A percentile compares a stretch with the other conserved stretches of the same genome.
Conservation (phyloP, 1,140 invertebrate genomes). For the Formica exsecta region DNA sequence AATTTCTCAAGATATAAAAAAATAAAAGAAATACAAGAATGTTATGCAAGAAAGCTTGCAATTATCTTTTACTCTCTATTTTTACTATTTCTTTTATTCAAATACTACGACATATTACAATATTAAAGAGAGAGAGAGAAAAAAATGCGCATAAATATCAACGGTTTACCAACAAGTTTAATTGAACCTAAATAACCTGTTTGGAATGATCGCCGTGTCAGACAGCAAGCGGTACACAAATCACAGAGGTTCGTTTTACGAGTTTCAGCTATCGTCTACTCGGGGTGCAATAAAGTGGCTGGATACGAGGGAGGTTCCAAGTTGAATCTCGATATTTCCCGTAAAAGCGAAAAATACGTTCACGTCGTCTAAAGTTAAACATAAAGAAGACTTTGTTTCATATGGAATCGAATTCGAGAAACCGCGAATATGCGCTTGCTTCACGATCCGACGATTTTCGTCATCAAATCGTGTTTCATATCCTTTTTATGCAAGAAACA, state of each 20-base stretch:
- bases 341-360: slow-evolving; percentile 11
- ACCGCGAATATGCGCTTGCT: not conserved
- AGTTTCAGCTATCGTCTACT: slow-evolving; percentile 42
- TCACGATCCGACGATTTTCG: not conserved
- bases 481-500: not conserved
- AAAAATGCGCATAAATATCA: not conserved
- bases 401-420: slow-evolving; percentile 12
- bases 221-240: slow-evolving; percentile 9
- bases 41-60: not conserved
- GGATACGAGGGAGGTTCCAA: not conserved
- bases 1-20: not conserved
- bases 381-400: slow-evolving; percentile 19
- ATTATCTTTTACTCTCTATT: not conserved
- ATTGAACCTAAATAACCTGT: not conserved
- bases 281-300: slow-evolving; percentile 14
- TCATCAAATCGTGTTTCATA: not conserved
- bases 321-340: slow-evolving; percentile 33
- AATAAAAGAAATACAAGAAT: not conserved
- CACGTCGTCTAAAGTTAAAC: slow-evolving; percentile 33
- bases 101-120: not conserved
- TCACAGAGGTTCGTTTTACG: slow-evolving; percentile 35
- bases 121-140: not conserved
- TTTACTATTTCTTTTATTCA: not conserved
- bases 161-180: not conserved
- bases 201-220: not conserved